Evolutionary conservation across 2,113 vertebrate genomes (phyloP).

Genomic region (Mola mola): DNA sequence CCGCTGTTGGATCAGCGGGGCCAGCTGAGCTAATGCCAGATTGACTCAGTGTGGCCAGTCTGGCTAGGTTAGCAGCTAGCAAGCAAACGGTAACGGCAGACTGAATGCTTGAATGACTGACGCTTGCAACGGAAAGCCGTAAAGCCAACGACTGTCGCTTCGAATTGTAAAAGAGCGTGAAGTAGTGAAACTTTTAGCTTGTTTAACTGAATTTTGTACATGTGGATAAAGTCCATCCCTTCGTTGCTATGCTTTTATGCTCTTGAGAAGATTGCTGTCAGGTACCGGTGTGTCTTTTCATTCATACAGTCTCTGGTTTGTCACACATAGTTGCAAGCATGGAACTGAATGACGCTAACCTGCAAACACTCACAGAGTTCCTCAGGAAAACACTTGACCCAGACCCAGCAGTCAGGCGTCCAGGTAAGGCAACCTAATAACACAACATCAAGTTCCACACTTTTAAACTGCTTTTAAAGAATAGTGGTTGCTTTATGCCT

Average conservation of each 20-base stretch:
- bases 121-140: neutral
- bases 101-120: conserved; percentile 2
- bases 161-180: neutral
- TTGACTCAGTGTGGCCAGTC: neutral
- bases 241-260: neutral
- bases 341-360: conserved; percentile 96
- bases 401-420: conserved; percentile 92
- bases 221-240: neutral
- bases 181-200: neutral
- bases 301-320: neutral
- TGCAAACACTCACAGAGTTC: conserved; percentile 95
- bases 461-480: neutral
- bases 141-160: neutral
- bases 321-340: conserved; percentile 72
- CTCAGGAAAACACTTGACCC: conserved; percentile 96
- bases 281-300: neutral
- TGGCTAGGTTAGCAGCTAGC: conserved; percentile 44
- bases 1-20: conserved; percentile 33
- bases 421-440: conserved; percentile 81
- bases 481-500: neutral
- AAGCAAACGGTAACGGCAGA: conserved; percentile 28
- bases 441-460: neutral
- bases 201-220: neutral
- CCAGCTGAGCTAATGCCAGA: conserved; percentile 1
- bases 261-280: neutral